Evolutionary conservation across 2,888 invertebrate genomes (phyloP).

Genomic region (Onchidella celtica): DNA sequence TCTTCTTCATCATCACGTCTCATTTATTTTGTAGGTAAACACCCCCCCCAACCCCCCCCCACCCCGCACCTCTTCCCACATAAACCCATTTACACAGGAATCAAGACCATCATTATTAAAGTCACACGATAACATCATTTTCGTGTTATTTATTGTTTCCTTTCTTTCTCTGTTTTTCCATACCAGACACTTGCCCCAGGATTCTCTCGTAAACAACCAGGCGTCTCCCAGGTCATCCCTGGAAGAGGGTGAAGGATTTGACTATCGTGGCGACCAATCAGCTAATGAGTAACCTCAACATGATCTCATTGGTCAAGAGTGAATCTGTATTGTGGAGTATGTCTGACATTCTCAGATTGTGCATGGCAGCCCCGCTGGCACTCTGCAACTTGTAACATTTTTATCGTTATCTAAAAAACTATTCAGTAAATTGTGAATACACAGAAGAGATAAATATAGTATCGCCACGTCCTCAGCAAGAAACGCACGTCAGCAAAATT

Average conservation of each 20-base stretch:
- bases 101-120: too few species aligned
- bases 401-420: not conserved
- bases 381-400: slow-evolving; percentile 36
- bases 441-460: too few species aligned
- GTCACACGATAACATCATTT: too few species aligned
- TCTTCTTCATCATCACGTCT: too few species aligned
- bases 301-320: slow-evolving; percentile 42
- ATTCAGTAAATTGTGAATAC: not conserved
- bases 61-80: too few species aligned
- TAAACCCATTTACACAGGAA: too few species aligned
- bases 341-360: slow-evolving; percentile 52
- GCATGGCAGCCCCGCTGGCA: slow-evolving; percentile 42
- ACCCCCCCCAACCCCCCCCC: too few species aligned
- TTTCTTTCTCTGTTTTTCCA: not conserved
- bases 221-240: not conserved
- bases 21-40: too few species aligned
- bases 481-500: too few species aligned
- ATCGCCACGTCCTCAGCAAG: too few species aligned
- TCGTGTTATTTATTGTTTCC: too few species aligned
- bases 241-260: not conserved
- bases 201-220: too few species aligned
- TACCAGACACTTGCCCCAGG: not conserved
- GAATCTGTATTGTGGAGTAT: slow-evolving; percentile 53
- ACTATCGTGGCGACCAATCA: slow-evolving; percentile 14
- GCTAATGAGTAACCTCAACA: slow-evolving; percentile 4